Evolutionary conservation across 2,888 invertebrate species (phyloP), one percentile per base, ranked within the genome.

Genomic region (Drepana falcataria): DNA sequence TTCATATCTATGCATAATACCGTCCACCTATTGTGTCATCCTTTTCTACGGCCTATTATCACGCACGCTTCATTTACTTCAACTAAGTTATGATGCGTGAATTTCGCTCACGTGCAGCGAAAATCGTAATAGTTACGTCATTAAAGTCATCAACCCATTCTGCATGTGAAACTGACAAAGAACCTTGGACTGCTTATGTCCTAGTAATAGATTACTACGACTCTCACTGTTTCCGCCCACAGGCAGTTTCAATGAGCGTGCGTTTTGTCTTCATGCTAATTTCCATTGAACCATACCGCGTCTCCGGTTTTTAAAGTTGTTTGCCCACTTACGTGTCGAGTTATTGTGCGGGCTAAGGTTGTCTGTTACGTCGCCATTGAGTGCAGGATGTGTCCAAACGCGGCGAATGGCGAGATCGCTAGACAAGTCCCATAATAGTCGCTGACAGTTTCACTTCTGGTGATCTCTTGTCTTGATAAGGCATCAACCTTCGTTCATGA

Each of bases 151-250:
- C 69, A 69, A 68, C 64, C 69, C 75, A 69, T 77, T 78, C 71
- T 72, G 74, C 73, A 68, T 72, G 64, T 66, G 59, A 64, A 68
- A 68, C 77, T 75, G 74, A 76, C 70, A 73, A 72, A 75, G 70
- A 77, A 69, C 77, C 79, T 80, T 77, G 79, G 71, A 62, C 75
- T 71, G 69, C 69, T 81, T 77, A 66, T 66, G 65, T 72, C 69
- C 70, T 75, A 69, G 69, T 69, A 72, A 63, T 56, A 63, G 59
- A 61, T 55, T 55, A 55, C 54, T 60, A 21, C 60, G 56, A 64
- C 73, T 79, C 76, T 80, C 77, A 73, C 80, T 68, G 61, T 66
- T 70, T 71, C 74, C 83, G 79, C 83, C 83, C 78, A 84, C 84
- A 61, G 57, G 58, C 65, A 60, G 69, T 76, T 74, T 77, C 73